These are phyloP conservation scores for Eupeodes latifasciatus DNA, from an alignment of 2,888 invertebrate species.

Conservation along the genomic window DNA sequence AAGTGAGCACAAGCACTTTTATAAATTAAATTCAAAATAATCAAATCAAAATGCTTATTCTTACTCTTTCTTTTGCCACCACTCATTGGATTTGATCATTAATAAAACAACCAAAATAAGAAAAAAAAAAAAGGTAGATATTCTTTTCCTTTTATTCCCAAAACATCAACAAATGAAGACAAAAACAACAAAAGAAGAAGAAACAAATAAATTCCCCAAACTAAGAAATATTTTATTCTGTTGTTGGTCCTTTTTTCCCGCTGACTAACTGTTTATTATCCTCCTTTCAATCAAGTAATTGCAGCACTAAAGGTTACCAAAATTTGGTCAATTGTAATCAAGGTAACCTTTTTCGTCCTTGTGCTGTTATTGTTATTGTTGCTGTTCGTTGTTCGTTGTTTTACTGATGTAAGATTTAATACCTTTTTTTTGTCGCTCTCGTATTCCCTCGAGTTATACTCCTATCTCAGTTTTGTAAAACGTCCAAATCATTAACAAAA, in stretches of 20 bases:
- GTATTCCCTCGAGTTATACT: neutral
- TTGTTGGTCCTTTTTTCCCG: slow-evolving; percentile 51
- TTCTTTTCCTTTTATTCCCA: neutral
- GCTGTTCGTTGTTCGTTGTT: neutral
- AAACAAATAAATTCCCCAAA: slow-evolving; percentile 24
- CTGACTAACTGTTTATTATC: slow-evolving; percentile 66
- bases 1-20: slow-evolving; percentile 23
- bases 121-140: neutral
- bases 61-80: slow-evolving; percentile 3
- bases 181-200: neutral
- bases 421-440: slow-evolving; percentile 10
- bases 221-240: slow-evolving; percentile 50
- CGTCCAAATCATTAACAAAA: slow-evolving; percentile 45
- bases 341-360: slow-evolving; percentile 47
- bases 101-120: slow-evolving; percentile 20
- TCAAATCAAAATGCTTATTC: slow-evolving; percentile 27
- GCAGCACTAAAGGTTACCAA: slow-evolving; percentile 50
- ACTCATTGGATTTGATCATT: slow-evolving; percentile 20
- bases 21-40: slow-evolving; percentile 33
- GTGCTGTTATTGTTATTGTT: neutral
- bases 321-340: slow-evolving; percentile 65
- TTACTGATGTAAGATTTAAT: slow-evolving; percentile 18
- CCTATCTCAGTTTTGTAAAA: slow-evolving; percentile 23
- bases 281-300: slow-evolving; percentile 50
- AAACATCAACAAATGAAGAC: neutral